A percentile compares a stretch with the other conserved stretches of the same genome.
Evolutionary conservation across 2,888 invertebrate species (phyloP).

Genomic region (Phyllotreta striolata): DNA sequence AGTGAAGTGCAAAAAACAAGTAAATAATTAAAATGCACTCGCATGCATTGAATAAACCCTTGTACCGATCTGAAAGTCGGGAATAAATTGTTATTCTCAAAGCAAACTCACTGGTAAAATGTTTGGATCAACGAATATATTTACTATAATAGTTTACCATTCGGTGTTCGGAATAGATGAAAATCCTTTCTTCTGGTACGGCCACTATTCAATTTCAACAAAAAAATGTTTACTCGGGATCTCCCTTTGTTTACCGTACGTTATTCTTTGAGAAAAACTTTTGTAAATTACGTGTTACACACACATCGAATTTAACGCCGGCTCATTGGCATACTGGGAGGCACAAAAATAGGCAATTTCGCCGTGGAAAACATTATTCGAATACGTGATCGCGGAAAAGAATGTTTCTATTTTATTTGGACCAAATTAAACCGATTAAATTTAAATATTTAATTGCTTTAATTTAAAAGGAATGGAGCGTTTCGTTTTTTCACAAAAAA

Average conservation of each 20-base stretch:
- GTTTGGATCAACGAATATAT: slow-evolving; percentile 11
- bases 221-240: slow-evolving; percentile 19
- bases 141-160: slow-evolving; percentile 12
- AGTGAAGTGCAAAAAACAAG: neutral
- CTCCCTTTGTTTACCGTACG: slow-evolving; percentile 5
- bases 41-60: no score
- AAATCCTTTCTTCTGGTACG: slow-evolving; percentile 12
- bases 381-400: no score
- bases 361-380: no score
- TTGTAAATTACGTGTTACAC: slow-evolving; percentile 7
- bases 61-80: no score
- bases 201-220: slow-evolving; percentile 13
- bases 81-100: slow-evolving; percentile 17
- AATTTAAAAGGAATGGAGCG: no score
- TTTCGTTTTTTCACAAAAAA: neutral
- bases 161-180: slow-evolving; percentile 9
- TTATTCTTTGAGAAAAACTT: slow-evolving; percentile 12
- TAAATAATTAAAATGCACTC: no score
- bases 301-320: neutral
- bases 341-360: no score
- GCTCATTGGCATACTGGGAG: no score
- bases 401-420: no score
- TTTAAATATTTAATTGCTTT: no score
- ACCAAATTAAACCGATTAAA: no score
- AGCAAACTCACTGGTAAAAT: slow-evolving; percentile 9